phyloP scores from a whole-genome alignment of 2,888 invertebrate species.

The Epinotia nisella region DNA sequence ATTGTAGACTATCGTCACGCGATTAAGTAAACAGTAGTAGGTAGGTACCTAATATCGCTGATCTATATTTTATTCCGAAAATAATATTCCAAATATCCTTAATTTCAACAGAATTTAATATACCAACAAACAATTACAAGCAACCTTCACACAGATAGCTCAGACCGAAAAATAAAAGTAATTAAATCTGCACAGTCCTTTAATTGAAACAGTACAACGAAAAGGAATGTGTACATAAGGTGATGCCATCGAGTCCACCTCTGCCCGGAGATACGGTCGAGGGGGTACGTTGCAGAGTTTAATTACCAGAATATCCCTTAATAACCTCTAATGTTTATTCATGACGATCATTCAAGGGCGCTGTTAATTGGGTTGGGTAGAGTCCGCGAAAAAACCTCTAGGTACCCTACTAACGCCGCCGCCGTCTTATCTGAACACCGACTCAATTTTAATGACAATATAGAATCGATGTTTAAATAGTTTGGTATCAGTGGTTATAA shows the following conservation, averaged over 20 bases:
- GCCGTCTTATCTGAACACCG: too few species aligned
- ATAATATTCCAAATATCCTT: too few species aligned
- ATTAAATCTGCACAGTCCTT: slow-evolving; percentile 27
- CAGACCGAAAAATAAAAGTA: slow-evolving; percentile 19
- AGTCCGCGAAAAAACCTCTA: background rate
- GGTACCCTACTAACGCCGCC: too few species aligned
- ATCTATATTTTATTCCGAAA: too few species aligned
- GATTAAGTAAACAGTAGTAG: too few species aligned
- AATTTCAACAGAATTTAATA: background rate
- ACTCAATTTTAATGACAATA: too few species aligned
- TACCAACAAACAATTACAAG: slow-evolving; percentile 3
- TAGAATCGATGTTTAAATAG: too few species aligned
- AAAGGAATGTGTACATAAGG: slow-evolving; percentile 32
- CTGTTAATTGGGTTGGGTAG: background rate
- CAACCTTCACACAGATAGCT: slow-evolving; percentile 37
- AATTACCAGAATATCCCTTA: slow-evolving; percentile 41
- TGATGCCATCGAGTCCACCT: slow-evolving; percentile 30
- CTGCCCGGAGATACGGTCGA: slow-evolving; percentile 49
- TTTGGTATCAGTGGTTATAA: too few species aligned
- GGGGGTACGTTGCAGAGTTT: slow-evolving; percentile 40
- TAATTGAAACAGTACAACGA: slow-evolving; percentile 15
- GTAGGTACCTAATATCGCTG: too few species aligned
- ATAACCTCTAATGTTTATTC: slow-evolving; percentile 14
- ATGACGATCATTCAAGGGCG: background rate
- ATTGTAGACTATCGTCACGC: too few species aligned